Evolutionary conservation across 37 sponge, comb jelly and placozoan genomes (phyloP).

Genomic region (Diacarnus erythraeanus): DNA sequence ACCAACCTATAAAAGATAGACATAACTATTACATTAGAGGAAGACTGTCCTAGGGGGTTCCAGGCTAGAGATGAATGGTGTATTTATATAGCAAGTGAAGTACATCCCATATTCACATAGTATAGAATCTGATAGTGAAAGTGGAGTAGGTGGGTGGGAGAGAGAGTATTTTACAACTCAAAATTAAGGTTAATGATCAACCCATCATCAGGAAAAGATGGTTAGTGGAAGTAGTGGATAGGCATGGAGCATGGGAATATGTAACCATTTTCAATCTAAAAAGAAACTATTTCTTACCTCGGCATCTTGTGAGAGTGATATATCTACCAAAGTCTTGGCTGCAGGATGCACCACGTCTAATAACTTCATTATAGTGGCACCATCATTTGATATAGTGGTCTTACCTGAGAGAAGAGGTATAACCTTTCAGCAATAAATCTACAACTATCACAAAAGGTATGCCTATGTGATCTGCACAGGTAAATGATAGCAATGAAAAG

Average conservation of each 20-base stretch:
- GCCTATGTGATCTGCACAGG: too few relatives aligned
- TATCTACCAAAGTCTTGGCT: constrained; percentile 96
- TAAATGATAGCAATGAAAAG: too few relatives aligned
- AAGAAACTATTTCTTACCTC: constrained; percentile 80
- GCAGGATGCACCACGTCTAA: constrained; percentile 98
- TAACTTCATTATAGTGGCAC: constrained; percentile 96
- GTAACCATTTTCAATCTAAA: background rate
- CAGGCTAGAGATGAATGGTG: background rate
- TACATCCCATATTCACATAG: too few relatives aligned
- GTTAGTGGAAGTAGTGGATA: background rate
- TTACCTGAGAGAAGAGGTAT: constrained; percentile 75
- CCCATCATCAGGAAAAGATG: background rate
- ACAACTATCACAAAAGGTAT: too few relatives aligned
- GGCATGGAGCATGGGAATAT: background rate
- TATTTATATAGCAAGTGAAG: too few relatives aligned
- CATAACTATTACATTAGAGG: too few relatives aligned
- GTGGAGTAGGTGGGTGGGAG: background rate
- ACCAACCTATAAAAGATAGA: constrained; percentile 75
- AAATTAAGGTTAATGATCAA: too few relatives aligned
- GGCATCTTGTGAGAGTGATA: constrained; percentile 97
- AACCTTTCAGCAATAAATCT: too few relatives aligned
- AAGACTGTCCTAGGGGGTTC: background rate
- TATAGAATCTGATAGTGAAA: too few relatives aligned
- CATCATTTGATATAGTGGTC: constrained; percentile 99
- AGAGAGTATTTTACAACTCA: too few relatives aligned